Conservation (phyloP, 2,113 vertebrate genomes). For the Castor canadensis region DNA sequence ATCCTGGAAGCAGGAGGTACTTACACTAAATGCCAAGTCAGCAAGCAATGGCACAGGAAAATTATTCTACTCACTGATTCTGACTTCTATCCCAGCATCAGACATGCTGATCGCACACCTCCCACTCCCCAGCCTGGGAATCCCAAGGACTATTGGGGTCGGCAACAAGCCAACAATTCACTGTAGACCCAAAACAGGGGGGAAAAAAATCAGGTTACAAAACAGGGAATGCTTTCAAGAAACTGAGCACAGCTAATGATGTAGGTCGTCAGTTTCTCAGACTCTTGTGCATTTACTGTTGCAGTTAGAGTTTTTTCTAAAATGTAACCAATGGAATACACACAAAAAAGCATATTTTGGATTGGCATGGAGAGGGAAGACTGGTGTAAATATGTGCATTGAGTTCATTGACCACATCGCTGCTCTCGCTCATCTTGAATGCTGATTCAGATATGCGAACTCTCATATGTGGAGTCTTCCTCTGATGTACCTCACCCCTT, state of each 20-base stretch:
- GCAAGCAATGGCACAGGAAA: constrained; percentile 40
- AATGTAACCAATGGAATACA: not conserved
- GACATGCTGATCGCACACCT: not conserved
- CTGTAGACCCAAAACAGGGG: not conserved
- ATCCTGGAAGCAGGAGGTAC: constrained; percentile 46
- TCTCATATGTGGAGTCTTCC: too few species aligned
- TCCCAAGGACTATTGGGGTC: not conserved
- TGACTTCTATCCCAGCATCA: not conserved
- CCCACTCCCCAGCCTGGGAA: not conserved
- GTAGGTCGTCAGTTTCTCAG: constrained; percentile 6
- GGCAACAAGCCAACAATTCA: not conserved
- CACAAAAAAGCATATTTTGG: not conserved
- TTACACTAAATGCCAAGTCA: constrained; percentile 58
- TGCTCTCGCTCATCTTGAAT: not conserved
- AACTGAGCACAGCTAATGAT: not conserved
- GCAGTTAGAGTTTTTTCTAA: constrained; percentile 1
- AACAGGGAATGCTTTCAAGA: not conserved
- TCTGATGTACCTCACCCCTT: not conserved
- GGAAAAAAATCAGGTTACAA: constrained; percentile 2
- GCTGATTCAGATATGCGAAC: not conserved
- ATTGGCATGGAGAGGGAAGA: not conserved
- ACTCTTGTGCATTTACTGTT: not conserved
- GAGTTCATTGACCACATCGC: not conserved
- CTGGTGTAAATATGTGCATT: not conserved
- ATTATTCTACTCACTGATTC: not conserved